A percentile compares a stretch with the other conserved stretches of the same genome.
Evolutionary conservation across 1,140 invertebrate genomes (phyloP).

Genomic region (Battus philenor): DNA sequence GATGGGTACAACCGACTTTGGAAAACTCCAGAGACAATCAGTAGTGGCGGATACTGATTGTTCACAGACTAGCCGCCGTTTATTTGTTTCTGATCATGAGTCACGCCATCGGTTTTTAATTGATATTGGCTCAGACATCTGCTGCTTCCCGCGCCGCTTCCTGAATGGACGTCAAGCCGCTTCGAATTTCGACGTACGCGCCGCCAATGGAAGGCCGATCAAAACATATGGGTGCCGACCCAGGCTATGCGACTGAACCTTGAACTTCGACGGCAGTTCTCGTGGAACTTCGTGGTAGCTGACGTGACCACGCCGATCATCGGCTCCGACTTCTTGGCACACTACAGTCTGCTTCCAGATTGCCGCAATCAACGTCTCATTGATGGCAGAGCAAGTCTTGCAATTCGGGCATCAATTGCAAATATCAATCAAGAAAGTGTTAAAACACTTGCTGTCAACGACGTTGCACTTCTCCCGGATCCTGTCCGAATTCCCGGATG

Average conservation of each 20-base stretch:
- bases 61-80: no score
- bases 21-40: no score
- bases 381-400: no score
- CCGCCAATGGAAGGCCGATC: background rate
- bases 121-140: slow-evolving; percentile 17
- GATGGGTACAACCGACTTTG: no score
- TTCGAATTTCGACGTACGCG: background rate
- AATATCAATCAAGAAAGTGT: no score
- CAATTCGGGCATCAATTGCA: no score
- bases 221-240: background rate
- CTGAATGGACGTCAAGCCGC: background rate
- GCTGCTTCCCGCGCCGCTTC: background rate
- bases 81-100: slow-evolving; percentile 15
- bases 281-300: background rate
- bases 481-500: background rate
- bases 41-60: background rate
- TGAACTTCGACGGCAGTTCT: background rate
- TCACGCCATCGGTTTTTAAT: slow-evolving; percentile 2
- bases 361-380: background rate
- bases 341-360: background rate
- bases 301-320: background rate
- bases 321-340: background rate
- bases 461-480: no score
- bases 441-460: no score
- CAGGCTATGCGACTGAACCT: background rate